A percentile compares a stretch with the other conserved stretches of the same genome.
Evolutionary conservation across 1,140 invertebrate genomes (phyloP).

Genomic region (Melipona quadrifasciata): DNA sequence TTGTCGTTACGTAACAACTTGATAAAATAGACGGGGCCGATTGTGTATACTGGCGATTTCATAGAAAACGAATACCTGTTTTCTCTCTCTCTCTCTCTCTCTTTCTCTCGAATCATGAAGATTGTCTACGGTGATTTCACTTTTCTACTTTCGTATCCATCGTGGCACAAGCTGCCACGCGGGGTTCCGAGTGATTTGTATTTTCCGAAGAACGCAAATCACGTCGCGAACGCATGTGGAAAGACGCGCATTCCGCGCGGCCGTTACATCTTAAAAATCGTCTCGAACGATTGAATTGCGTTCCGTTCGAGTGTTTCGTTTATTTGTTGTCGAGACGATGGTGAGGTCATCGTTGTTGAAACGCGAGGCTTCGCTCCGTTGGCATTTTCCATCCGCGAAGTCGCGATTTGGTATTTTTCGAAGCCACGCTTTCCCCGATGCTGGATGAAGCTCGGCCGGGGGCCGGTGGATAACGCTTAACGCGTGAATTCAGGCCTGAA

Average conservation of each 20-base stretch:
- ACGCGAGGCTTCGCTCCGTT: not conserved
- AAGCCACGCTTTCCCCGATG: not conserved
- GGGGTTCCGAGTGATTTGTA: not conserved
- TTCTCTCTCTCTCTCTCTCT: no score
- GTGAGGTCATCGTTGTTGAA: not conserved
- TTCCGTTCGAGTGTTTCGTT: not conserved
- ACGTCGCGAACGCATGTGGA: not conserved
- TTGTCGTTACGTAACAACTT: conserved; percentile 30
- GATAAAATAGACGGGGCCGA: not conserved
- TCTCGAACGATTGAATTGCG: not conserved
- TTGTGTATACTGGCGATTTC: not conserved
- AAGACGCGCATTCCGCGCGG: not conserved
- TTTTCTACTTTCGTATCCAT: not conserved
- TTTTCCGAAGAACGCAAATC: not conserved
- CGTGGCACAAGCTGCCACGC: not conserved
- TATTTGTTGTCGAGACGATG: not conserved
- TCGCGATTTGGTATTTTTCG: not conserved
- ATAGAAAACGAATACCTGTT: not conserved
- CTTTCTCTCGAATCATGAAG: not conserved
- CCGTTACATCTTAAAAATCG: not conserved
- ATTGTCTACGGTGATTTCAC: not conserved
- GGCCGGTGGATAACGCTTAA: not conserved
- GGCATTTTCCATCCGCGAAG: not conserved
- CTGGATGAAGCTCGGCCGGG: not conserved
- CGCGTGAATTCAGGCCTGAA: not conserved